These are phyloP conservation scores for Benitochromis conjunctus DNA, from an alignment of 2,113 vertebrate genomes.

Conservation along the genomic window DNA sequence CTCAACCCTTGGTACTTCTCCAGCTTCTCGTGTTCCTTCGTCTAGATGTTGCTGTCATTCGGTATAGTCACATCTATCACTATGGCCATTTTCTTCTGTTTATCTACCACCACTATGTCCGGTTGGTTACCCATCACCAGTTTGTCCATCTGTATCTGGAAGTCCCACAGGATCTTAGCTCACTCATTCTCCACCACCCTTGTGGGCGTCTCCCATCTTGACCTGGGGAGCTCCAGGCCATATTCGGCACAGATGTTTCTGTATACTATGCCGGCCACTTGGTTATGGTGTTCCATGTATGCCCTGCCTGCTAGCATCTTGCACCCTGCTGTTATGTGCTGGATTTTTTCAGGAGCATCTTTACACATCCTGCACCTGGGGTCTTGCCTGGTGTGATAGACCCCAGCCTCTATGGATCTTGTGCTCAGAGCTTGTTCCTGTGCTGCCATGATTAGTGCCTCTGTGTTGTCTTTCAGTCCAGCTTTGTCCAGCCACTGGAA, in stretches of 20 bases:
- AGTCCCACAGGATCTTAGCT: not conserved
- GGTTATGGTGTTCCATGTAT: not conserved
- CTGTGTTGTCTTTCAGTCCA: not conserved
- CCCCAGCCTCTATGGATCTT: not conserved
- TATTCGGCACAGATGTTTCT: not conserved
- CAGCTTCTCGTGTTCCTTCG: no score
- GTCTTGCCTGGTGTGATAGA: not conserved
- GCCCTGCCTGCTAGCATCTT: not conserved
- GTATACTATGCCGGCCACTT: not conserved
- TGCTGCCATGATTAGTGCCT: not conserved
- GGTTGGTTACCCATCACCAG: not conserved
- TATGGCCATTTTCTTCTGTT: not conserved
- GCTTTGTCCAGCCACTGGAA: not conserved
- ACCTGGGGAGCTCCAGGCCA: not conserved
- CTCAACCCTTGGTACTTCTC: not conserved
- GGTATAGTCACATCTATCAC: not conserved
- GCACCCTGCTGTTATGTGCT: not conserved
- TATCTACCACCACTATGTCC: not conserved
- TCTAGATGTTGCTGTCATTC: no score
- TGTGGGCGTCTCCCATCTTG: not conserved
- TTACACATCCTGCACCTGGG: not conserved
- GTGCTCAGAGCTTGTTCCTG: not conserved
- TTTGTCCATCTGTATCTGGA: not conserved
- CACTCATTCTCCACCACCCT: not conserved
- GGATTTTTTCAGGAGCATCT: not conserved